Evolutionary conservation across 2,888 invertebrate genomes (phyloP), one percentile per base, ranked within the genome.

Genomic region (Euclidia mi): DNA sequence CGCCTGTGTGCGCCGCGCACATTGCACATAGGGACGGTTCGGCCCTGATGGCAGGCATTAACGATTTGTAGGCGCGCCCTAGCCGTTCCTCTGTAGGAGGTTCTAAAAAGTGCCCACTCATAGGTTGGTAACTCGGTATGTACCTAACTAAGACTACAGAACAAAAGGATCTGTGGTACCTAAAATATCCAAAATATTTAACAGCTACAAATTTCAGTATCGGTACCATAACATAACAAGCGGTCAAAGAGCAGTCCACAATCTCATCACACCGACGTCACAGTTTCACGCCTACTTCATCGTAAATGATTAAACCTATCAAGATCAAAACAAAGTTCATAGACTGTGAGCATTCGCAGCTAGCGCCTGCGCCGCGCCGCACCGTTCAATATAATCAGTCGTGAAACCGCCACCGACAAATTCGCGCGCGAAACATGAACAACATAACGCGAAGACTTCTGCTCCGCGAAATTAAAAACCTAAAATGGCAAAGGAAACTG

Each of bases 401-500:
- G 62, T 44, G 53, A 35, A 42, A 55, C 51, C 46, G 65, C 72
- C 66, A 65, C 67, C 65, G 74, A 25, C 49, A 65, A 65, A 74
- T 65, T 58, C 82, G 82, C 87, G 85, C 88, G 88, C 64, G 48
- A 62, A 51, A 65, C 67, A 83, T 75, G 69, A 82, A 82, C 79
- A 78, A 79, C 68, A 78, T 88, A 76, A 84, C 90, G 85, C 90
- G 91, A 71, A 91, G 85, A 84, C 56, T 89, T 2, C 60, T 92
- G 10, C 61, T 89, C 53, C 89, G 90, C 43, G 87, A 90, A 82
- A 75, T 91, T 25, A 89, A 85, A 83, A 83, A 84, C 52, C 59
- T 88, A 11, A 91, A 88, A 78, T 84, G 84, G 61, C 79, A 88
- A 62, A 87, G 91, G 51, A 85, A 83, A 69, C 50, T 90, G 4